Conservation (phyloP, 1,140 invertebrate genomes). For the Asobara japonica region DNA sequence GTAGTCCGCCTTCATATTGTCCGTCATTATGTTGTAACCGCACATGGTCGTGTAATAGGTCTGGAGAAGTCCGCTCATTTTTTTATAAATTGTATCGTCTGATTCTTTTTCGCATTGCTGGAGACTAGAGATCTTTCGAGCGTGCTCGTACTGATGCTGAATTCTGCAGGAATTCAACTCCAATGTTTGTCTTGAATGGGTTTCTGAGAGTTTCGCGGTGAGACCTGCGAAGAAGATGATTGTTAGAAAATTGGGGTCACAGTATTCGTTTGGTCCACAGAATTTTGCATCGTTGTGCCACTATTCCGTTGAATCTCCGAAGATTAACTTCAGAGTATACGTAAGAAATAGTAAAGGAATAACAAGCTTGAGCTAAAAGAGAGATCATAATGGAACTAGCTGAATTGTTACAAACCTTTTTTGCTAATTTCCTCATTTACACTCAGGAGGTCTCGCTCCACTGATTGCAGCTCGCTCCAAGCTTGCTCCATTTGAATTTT, state of each 20-base stretch:
- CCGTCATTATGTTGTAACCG: constrained; percentile 52
- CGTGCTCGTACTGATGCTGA: constrained; percentile 55
- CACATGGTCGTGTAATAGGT: constrained; percentile 56
- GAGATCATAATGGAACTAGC: too few relatives aligned
- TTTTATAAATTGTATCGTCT: constrained; percentile 48
- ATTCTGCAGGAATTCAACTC: constrained; percentile 49
- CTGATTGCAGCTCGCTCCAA: constrained; percentile 54
- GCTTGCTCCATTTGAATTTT: constrained; percentile 52
- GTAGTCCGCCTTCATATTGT: constrained; percentile 57
- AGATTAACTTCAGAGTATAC: too few relatives aligned
- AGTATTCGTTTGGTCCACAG: too few relatives aligned
- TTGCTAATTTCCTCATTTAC: constrained; percentile 41
- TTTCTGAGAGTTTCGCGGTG: constrained; percentile 41
- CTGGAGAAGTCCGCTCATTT: constrained; percentile 52
- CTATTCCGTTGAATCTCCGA: too few relatives aligned
- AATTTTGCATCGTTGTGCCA: too few relatives aligned
- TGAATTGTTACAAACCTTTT: too few relatives aligned
- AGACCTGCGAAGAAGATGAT: too few relatives aligned
- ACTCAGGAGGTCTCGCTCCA: constrained; percentile 48
- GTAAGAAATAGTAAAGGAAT: too few relatives aligned
- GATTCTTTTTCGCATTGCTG: constrained; percentile 58
- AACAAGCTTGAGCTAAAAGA: too few relatives aligned
- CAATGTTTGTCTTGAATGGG: constrained; percentile 31
- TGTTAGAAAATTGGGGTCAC: too few relatives aligned
- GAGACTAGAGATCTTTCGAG: constrained; percentile 53